A percentile compares a stretch with the other conserved stretches of the same genome.
Conservation (phyloP, 2,113 vertebrate genomes). For the Gavia stellata region DNA sequence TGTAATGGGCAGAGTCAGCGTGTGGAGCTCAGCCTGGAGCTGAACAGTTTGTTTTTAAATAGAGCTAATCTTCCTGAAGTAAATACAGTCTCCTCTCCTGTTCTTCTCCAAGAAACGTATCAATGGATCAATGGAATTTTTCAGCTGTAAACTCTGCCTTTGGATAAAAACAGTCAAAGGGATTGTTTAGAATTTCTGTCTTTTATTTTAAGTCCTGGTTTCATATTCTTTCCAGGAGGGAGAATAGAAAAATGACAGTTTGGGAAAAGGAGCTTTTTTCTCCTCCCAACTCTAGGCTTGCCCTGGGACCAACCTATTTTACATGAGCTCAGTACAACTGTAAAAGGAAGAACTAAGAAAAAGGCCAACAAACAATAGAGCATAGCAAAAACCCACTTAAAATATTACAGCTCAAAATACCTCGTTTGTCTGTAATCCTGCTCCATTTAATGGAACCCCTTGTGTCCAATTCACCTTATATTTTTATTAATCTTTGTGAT, state of each 20-base stretch:
- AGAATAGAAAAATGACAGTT: background rate
- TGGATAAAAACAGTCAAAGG: background rate
- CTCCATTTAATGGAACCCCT: background rate
- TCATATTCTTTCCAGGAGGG: conserved; percentile 3
- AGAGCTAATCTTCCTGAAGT: background rate
- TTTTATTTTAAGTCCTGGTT: conserved; percentile 41
- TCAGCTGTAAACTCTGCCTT: background rate
- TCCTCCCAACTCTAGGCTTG: background rate
- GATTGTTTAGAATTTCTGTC: background rate
- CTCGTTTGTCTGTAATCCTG: background rate
- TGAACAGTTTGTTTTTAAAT: background rate
- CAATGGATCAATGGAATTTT: background rate
- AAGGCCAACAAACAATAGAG: background rate
- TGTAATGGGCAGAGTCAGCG: background rate
- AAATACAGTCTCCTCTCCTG: background rate
- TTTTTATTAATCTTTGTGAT: conserved; percentile 38
- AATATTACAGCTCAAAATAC: background rate
- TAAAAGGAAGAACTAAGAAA: background rate
- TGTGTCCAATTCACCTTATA: background rate
- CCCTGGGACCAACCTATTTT: conserved; percentile 1
- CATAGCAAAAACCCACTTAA: background rate
- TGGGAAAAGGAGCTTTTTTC: background rate
- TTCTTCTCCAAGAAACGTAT: background rate
- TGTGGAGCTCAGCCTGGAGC: background rate
- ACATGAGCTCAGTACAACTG: background rate